These are phyloP conservation scores for Osmerus mordax DNA, from an alignment of 2,113 vertebrate species.

Conservation along the genomic window DNA sequence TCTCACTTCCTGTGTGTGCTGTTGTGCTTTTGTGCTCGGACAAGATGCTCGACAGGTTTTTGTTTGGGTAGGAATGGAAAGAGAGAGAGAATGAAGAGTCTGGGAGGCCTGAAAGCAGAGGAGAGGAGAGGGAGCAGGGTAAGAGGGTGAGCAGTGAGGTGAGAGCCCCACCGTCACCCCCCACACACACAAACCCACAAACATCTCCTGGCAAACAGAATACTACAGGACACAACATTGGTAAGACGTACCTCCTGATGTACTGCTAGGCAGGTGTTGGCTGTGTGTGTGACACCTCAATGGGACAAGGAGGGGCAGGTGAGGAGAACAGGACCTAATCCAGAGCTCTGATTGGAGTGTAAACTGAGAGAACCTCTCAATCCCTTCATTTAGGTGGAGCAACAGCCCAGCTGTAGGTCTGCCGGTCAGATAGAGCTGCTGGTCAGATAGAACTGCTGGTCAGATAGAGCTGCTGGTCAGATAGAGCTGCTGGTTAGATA, in stretches of 20 bases:
- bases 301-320: slow-evolving; percentile 9
- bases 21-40: slow-evolving; percentile 58
- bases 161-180: neutral
- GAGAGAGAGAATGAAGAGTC: neutral
- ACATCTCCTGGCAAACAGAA: neutral
- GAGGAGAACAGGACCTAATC: slow-evolving; percentile 62
- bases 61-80: slow-evolving; percentile 1
- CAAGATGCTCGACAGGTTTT: neutral
- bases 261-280: neutral
- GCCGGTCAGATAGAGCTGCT: neutral
- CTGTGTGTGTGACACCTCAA: slow-evolving; percentile 14
- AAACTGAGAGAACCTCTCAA: slow-evolving; percentile 53
- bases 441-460: too few relatives aligned
- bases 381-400: slow-evolving; percentile 18
- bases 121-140: neutral
- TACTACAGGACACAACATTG: neutral
- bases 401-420: neutral
- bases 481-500: too few relatives aligned
- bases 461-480: too few relatives aligned
- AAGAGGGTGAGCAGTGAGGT: neutral
- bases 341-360: slow-evolving; percentile 55
- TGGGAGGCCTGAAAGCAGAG: neutral
- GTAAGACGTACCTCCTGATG: neutral
- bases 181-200: too few relatives aligned
- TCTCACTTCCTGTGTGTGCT: slow-evolving; percentile 67